phyloP scores from a whole-genome alignment of 1,140 invertebrate species.

The Aphelenchoides besseyi region DNA sequence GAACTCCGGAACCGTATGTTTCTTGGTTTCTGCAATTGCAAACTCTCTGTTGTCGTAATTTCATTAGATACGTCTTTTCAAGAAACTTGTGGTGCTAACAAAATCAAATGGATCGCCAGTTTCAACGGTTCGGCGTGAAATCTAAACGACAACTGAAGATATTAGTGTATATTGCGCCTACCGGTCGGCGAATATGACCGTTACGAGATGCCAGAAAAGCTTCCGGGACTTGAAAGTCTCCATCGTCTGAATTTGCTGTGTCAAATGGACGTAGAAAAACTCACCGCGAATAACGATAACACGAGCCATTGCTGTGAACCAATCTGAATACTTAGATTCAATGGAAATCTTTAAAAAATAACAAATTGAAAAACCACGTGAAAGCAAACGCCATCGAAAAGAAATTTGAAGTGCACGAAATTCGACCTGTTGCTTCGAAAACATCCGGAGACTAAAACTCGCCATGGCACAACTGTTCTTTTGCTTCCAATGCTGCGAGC shows the following conservation, averaged over 20 bases:
- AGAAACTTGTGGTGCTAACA: neutral
- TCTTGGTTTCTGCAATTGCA: neutral
- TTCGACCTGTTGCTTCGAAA: neutral
- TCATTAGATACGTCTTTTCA: neutral
- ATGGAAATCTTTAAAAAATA: neutral
- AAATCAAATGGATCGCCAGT: neutral
- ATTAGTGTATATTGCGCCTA: neutral
- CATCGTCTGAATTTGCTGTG: neutral
- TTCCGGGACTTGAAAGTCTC: slow-evolving; percentile 3
- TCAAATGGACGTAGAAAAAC: neutral
- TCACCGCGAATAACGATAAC: neutral
- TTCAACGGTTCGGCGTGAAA: slow-evolving; percentile 1
- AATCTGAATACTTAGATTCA: too few species aligned
- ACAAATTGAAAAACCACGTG: neutral
- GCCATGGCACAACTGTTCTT: neutral
- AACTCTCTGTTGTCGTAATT: neutral
- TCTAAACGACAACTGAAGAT: neutral
- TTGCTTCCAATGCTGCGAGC: neutral
- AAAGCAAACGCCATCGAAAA: neutral
- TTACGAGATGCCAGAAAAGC: slow-evolving; percentile 5
- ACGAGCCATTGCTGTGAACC: too few species aligned
- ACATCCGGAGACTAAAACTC: neutral
- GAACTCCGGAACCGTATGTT: slow-evolving; percentile 38
- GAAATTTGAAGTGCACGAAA: neutral
- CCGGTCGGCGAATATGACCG: neutral